Evolutionary conservation across 2,797 vertebrate genomes (phyloP), one percentile per base, ranked within the genome.

Genomic region (Carapus acus): DNA sequence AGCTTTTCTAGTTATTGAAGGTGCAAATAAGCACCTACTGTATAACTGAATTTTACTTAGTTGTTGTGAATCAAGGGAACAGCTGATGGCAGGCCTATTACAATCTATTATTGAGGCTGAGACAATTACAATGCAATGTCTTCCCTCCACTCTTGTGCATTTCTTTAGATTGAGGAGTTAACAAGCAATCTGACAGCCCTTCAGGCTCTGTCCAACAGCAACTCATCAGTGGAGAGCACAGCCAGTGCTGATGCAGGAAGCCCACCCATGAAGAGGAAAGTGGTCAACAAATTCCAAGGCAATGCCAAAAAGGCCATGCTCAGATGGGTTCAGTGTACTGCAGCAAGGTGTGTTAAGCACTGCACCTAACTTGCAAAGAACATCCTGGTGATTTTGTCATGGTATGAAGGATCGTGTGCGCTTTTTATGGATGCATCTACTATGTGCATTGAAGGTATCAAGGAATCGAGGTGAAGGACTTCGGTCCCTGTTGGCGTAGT

Each of bases 401-500:
- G 36, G 40, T 17, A 14, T 15, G 2, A 31, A 21, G 6, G 2
- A 41, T 16, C 50, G 15, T 37, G 0, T 48, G 8, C 21, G 22
- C 29, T 44, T n/a, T 44, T 42, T 22, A 42, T 22, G n/a, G 4
- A 43, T 2, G 7, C 2, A 0, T 14, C 1, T 15, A n/a, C 2
- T 36, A 3, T 73, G 2, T 74, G 29, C 49, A 56, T 80, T 67
- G 53, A 69, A 99, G 96, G 77, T 84, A 88, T 48, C 78, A 84
- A 49, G 96, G 93, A 49, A 88, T 97, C 49, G 91, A 95, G 79
- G 90, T 99, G 56, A 98, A 93, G 77, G 96, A 99, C 83, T 99
- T 99, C 41, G 96, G 96, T 40, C 73, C 85, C 51, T 97, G 95
- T 24, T 99, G 96, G 96, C 90, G 94, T 12, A 92, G 84, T 18